Evolutionary conservation across 1,140 invertebrate genomes (phyloP).

Genomic region (Agrilus planipennis): DNA sequence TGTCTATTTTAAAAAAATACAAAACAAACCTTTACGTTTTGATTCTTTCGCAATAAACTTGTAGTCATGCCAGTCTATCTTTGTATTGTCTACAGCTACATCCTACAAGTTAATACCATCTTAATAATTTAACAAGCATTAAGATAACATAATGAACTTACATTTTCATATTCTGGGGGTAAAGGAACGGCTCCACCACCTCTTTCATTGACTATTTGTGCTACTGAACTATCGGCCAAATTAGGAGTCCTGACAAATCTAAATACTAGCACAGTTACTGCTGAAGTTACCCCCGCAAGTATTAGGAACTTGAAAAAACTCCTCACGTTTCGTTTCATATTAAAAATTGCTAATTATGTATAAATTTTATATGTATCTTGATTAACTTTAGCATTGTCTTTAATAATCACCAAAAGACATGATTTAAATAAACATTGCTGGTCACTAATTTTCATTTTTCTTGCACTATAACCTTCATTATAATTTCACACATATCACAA

Average conservation of each 20-base stretch:
- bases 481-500: too few species aligned
- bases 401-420: too few species aligned
- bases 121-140: background rate
- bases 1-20: background rate
- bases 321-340: slow-evolving; percentile 31
- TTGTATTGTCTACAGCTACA: slow-evolving; percentile 37
- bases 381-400: too few species aligned
- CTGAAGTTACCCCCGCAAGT: slow-evolving; percentile 23
- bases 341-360: too few species aligned
- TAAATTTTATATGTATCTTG: too few species aligned
- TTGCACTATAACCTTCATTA: too few species aligned
- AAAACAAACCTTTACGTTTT: slow-evolving; percentile 42
- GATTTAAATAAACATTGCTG: too few species aligned
- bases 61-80: slow-evolving; percentile 82
- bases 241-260: slow-evolving; percentile 17
- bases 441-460: too few species aligned
- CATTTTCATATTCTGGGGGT: slow-evolving; percentile 4
- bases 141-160: slow-evolving; percentile 2
- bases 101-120: background rate
- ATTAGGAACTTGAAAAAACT: slow-evolving; percentile 29
- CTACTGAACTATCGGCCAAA: background rate
- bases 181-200: slow-evolving; percentile 10
- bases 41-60: slow-evolving; percentile 55
- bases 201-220: slow-evolving; percentile 8
- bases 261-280: slow-evolving; percentile 27